Evolutionary conservation across 2,888 invertebrate genomes (phyloP).

Genomic region (Nemotelus pantherinus): DNA sequence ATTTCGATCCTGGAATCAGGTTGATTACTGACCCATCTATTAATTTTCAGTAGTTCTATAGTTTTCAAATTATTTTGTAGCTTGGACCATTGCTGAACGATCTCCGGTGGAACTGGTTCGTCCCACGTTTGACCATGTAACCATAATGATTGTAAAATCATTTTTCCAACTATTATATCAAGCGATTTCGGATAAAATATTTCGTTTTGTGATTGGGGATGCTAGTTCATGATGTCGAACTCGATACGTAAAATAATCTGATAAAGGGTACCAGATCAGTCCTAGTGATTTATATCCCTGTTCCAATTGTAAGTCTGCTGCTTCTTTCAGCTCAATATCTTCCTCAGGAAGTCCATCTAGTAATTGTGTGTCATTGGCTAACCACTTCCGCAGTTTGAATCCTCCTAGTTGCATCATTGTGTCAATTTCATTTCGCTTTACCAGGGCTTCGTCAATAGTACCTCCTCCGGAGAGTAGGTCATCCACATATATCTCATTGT

Average conservation of each 20-base stretch:
- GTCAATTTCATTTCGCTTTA: too few species aligned
- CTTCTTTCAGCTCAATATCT: too few species aligned
- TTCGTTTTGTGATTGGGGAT: slow-evolving; percentile 46
- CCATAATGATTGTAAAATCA: slow-evolving; percentile 47
- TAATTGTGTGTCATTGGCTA: too few species aligned
- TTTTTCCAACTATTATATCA: slow-evolving; percentile 43
- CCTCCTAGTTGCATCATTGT: too few species aligned
- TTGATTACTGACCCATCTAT: slow-evolving; percentile 33
- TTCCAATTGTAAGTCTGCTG: neutral
- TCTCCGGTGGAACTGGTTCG: slow-evolving; percentile 20
- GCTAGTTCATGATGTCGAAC: neutral
- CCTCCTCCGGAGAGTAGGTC: too few species aligned
- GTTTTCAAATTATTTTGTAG: slow-evolving; percentile 39
- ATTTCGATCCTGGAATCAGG: slow-evolving; percentile 19
- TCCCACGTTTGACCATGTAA: slow-evolving; percentile 41
- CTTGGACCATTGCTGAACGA: slow-evolving; percentile 30
- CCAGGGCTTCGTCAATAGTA: too few species aligned
- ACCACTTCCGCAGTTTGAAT: too few species aligned
- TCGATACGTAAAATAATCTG: too few species aligned
- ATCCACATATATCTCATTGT: too few species aligned
- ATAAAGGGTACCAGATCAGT: too few species aligned
- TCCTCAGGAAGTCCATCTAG: too few species aligned
- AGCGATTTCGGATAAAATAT: slow-evolving; percentile 36
- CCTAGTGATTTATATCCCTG: neutral
- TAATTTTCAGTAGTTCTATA: slow-evolving; percentile 35